Percentiles rank a stretch among this genome's conserved stretches.
These are phyloP conservation scores for Oikopleura dioica DNA, from an alignment of 23 tunicate species.

Conservation along the genomic window DNA sequence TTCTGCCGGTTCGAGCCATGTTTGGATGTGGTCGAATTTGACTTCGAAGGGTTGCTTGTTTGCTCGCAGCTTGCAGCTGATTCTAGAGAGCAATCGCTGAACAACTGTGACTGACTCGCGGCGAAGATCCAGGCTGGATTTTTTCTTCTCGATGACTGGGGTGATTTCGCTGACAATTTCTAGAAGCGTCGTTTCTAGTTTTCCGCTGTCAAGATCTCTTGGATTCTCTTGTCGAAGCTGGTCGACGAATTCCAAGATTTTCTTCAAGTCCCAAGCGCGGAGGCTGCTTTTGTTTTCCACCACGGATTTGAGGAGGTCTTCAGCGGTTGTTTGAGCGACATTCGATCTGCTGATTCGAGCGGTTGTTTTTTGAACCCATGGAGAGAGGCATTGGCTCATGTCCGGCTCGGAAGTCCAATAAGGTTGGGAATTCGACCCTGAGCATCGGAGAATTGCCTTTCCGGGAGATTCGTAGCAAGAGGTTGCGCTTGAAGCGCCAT, in stretches of 20 bases:
- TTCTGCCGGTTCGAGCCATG: neutral
- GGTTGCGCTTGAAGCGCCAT: neutral
- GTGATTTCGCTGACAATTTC: conserved; percentile 1
- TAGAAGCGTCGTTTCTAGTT: neutral
- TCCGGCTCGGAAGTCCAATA: conserved; percentile 62
- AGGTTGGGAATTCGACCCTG: conserved; percentile 25
- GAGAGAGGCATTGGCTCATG: conserved; percentile 38
- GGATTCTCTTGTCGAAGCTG: neutral
- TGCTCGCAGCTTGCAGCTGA: neutral
- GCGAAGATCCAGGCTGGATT: neutral
- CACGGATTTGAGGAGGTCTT: neutral
- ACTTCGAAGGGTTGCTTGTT: neutral
- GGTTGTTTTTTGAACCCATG: conserved; percentile 4
- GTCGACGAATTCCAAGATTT: neutral
- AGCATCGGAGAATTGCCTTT: conserved; percentile 49
- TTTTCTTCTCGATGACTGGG: neutral
- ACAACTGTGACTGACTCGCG: neutral
- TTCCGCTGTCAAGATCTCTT: neutral
- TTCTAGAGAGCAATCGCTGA: neutral
- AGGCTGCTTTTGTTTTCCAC: neutral
- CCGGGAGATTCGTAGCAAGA: neutral
- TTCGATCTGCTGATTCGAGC: neutral
- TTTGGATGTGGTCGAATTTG: no score
- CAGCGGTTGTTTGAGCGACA: neutral
- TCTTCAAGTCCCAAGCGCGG: neutral